A percentile compares a stretch with the other conserved stretches of the same genome.
Evolutionary conservation across 2,113 vertebrate species (phyloP).

Genomic region (Chitala chitala): DNA sequence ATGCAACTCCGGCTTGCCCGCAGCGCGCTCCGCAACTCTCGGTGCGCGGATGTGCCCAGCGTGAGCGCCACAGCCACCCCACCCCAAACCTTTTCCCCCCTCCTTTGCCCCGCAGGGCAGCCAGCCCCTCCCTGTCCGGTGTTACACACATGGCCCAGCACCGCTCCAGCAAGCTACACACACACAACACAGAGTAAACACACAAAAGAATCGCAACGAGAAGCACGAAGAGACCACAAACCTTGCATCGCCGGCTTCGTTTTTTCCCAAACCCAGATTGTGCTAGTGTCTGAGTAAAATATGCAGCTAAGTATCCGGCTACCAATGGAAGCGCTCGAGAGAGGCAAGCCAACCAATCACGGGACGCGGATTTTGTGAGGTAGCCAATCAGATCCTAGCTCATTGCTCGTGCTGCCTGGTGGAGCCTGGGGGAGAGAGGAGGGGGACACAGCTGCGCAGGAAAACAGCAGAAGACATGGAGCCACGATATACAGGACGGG

Average conservation of each 20-base stretch:
- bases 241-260: constrained; percentile 70
- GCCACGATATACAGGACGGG: neutral
- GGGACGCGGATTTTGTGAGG: constrained; percentile 31
- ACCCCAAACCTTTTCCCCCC: constrained; percentile 31
- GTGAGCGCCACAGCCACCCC: constrained; percentile 36
- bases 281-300: constrained; percentile 46
- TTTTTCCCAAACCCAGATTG: constrained; percentile 45
- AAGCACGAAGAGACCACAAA: constrained; percentile 48
- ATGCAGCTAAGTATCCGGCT: constrained; percentile 44
- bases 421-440: constrained; percentile 32
- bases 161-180: constrained; percentile 6
- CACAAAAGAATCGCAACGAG: constrained; percentile 27
- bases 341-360: constrained; percentile 53
- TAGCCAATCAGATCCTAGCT: constrained; percentile 55
- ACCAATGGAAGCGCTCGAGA: constrained; percentile 52
- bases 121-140: neutral
- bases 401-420: constrained; percentile 34
- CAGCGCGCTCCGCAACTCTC: constrained; percentile 25
- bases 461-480: constrained; percentile 38
- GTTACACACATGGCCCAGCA: constrained; percentile 9
- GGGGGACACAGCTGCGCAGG: constrained; percentile 38
- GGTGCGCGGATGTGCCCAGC: constrained; percentile 6
- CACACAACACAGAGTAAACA: neutral
- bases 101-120: constrained; percentile 11
- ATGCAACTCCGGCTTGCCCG: neutral